Evolutionary conservation across 2,888 invertebrate genomes (phyloP), one percentile per base, ranked within the genome.

Genomic region (Ophion ellenae): DNA sequence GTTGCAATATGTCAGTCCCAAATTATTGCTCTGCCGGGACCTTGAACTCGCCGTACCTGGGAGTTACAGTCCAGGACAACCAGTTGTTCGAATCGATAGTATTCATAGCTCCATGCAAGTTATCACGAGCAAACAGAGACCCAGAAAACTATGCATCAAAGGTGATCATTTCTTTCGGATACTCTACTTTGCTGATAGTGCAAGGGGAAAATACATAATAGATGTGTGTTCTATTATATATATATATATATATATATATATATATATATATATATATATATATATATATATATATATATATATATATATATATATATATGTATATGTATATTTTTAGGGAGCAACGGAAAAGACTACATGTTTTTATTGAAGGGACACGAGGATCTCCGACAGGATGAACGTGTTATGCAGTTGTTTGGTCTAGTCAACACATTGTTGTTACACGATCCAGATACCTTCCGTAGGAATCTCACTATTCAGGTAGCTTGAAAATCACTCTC

Each of bases 291-390:
- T 57, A 14, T 69, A 74, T 47, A 47, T 36, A 66, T 75, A 9
- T 47, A 11, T 47, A 11, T 47, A 3, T 47, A 11, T 47, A 11
- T 47, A 1, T 45, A 11, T 47, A 11, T 28, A 20, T 57, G 11
- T 69, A 74, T 47, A 47, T 36, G 59, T 75, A 9, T 80, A 80
- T 84, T 84, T 87, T 95, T 96, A 93, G 99, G 99, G 28, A 98
- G 98, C 89, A 99, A 99, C 94, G 99, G 99, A 78, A 98, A 98
- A 92, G 99, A 99, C 93, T 99, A 99, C 94, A 98, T 98, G 97
- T 99, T 99, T 95, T 95, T 99, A 57, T 95, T 99, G 86, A 99
- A 99, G 94, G 99, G 99, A 0, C 99, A 99, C 94, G 99, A 99
- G 94, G 99, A 99, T 95, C 95, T 99, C 83, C 96, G 99, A 0